phyloP scores from a whole-genome alignment of 2,888 invertebrate species.

The Scrobipalpa atriplicella region DNA sequence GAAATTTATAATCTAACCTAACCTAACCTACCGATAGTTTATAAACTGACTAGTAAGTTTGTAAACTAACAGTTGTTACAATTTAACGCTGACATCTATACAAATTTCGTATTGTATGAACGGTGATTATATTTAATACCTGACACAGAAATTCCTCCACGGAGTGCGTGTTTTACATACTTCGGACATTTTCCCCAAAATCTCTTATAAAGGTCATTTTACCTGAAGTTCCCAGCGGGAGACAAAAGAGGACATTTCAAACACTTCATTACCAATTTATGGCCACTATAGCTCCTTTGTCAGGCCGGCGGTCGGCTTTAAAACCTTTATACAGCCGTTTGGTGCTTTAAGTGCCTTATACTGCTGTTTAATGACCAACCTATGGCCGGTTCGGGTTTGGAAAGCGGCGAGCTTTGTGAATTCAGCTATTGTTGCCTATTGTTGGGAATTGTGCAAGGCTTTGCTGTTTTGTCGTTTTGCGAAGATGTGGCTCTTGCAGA shows the following conservation, averaged over 20 bases:
- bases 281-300: slow-evolving; percentile 32
- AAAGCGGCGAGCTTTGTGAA: slow-evolving; percentile 18
- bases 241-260: slow-evolving; percentile 41
- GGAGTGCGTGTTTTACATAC: neutral
- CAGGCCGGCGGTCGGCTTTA: slow-evolving; percentile 33
- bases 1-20: no score
- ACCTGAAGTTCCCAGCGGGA: slow-evolving; percentile 26
- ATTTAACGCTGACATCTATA: no score
- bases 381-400: slow-evolving; percentile 1
- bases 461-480: neutral
- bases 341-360: slow-evolving; percentile 5
- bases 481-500: neutral
- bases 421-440: neutral
- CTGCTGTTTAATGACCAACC: slow-evolving; percentile 17
- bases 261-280: slow-evolving; percentile 68
- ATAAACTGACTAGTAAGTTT: no score
- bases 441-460: slow-evolving; percentile 1
- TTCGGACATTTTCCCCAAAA: slow-evolving; percentile 2
- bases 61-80: no score
- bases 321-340: slow-evolving; percentile 11
- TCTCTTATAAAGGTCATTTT: neutral
- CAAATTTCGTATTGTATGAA: no score
- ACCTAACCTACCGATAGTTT: no score
- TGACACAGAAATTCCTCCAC: no score
- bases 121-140: no score